phyloP scores from a whole-genome alignment of 2,888 invertebrate species.

The Drosophila antonietae region DNA sequence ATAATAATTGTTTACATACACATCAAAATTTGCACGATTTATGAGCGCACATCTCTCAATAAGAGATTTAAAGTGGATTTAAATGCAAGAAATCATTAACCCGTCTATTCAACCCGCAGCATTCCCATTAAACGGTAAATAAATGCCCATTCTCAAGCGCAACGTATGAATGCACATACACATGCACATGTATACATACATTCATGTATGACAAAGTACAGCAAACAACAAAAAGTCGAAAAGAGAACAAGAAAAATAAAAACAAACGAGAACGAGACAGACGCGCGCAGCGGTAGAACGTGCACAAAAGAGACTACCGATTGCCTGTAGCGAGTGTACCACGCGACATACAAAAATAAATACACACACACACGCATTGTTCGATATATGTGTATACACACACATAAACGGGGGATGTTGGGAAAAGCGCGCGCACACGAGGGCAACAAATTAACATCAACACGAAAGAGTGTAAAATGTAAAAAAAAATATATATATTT shows the following conservation, averaged over 20 bases:
- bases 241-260: slow-evolving; percentile 77
- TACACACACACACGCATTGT: slow-evolving; percentile 22
- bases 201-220: slow-evolving; percentile 74
- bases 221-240: slow-evolving; percentile 82
- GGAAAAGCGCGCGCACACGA: slow-evolving; percentile 79
- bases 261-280: slow-evolving; percentile 72
- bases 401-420: slow-evolving; percentile 44
- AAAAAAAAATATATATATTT: slow-evolving; percentile 32
- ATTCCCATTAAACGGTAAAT: slow-evolving; percentile 36
- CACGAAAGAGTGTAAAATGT: slow-evolving; percentile 53
- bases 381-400: slow-evolving; percentile 30
- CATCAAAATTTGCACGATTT: slow-evolving; percentile 15
- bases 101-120: slow-evolving; percentile 19
- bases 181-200: slow-evolving; percentile 2
- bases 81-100: slow-evolving; percentile 24
- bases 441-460: slow-evolving; percentile 60
- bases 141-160: slow-evolving; percentile 27
- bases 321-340: slow-evolving; percentile 58
- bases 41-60: background rate
- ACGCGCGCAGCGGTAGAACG: slow-evolving; percentile 69
- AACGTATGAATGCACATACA: slow-evolving; percentile 29
- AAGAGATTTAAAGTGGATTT: slow-evolving; percentile 8
- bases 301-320: slow-evolving; percentile 63
- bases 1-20: slow-evolving; percentile 55
- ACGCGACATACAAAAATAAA: slow-evolving; percentile 45